Percentiles rank a stretch among this genome's conserved stretches.
These are phyloP conservation scores for Scartelaos histophorus DNA, from an alignment of 2,113 vertebrate species.

Conservation along the genomic window DNA sequence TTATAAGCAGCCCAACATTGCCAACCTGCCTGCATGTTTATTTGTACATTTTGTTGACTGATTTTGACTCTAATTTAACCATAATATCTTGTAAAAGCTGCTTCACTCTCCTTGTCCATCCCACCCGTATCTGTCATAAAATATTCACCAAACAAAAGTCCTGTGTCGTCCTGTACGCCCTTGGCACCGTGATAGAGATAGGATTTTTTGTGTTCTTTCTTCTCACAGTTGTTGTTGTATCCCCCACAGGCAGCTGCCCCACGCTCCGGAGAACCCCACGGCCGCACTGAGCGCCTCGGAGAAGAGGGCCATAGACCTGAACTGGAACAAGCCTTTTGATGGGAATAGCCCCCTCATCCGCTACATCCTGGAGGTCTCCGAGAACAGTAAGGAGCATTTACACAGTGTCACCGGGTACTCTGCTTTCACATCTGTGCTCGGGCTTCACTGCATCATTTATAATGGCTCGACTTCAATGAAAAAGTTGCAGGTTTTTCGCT, in stretches of 20 bases:
- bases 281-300: constrained; percentile 82
- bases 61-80: no score
- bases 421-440: constrained; percentile 2
- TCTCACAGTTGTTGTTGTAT: constrained; percentile 27
- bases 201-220: constrained; percentile 18
- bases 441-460: constrained; percentile 17
- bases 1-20: no score
- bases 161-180: background rate
- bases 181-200: background rate
- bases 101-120: constrained; percentile 45
- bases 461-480: background rate
- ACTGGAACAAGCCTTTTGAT: constrained; percentile 93
- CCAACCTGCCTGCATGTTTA: no score
- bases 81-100: background rate
- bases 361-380: constrained; percentile 93
- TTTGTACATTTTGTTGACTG: background rate
- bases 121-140: constrained; percentile 29
- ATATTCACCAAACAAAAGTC: background rate
- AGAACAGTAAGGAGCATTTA: constrained; percentile 87
- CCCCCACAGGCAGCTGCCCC: constrained; percentile 86
- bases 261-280: constrained; percentile 86
- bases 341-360: constrained; percentile 93
- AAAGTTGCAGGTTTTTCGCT: constrained; percentile 5
- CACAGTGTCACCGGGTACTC: background rate
- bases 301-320: constrained; percentile 90